Evolutionary conservation across 2,888 invertebrate species (phyloP), one percentile per base, ranked within the genome.

Genomic region (Ypsolopha scabrella): DNA sequence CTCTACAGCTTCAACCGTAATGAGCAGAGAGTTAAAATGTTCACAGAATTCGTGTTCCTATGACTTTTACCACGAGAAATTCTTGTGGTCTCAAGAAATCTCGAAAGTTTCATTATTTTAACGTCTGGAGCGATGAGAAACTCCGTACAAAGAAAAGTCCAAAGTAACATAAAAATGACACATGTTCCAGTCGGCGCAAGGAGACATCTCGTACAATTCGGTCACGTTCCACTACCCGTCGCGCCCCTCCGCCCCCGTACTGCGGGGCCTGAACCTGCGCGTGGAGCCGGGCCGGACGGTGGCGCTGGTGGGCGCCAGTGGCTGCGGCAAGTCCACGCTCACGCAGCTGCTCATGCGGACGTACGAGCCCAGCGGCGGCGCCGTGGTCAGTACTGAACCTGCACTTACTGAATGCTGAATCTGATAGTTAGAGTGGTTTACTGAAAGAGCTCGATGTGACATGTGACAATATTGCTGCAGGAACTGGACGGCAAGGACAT

Each of bases 291-390:
- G 93, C 0, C 60, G 88, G 59, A 93, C 92, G 48, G 88, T 94
- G 0, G 95, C 93, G 1, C 77, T 93, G 49, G 93, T 93, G 9
- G 92, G 89, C 1, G 89, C 90, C 37, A 91, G 90, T 54, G 94
- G 94, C 10, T 93, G 93, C 63, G 94, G 94, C 4, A 95, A 95
- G 75, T 93, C 93, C 6, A 94, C 94, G 0, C 89, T 93, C 50
- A 87, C 94, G 60, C 93, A 94, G 56, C 75, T 96, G 34, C 73
- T 96, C 52, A 88, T 94, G 70, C 81, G 95, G 54, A 90, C 92
- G 64, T 95, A 95, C 65, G 94, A 94, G 68, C 91, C 94, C 52
- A 81, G 78, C 14, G 78, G 66, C 0, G 92, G 92, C 0, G 73
- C 57, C 7, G 81, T 86, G 63, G 88, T 72, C 58, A 70, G 86